A percentile compares a stretch with the other conserved stretches of the same genome.
These are phyloP conservation scores for Momotus momota DNA, from an alignment of 2,797 vertebrate genomes.

Conservation along the genomic window DNA sequence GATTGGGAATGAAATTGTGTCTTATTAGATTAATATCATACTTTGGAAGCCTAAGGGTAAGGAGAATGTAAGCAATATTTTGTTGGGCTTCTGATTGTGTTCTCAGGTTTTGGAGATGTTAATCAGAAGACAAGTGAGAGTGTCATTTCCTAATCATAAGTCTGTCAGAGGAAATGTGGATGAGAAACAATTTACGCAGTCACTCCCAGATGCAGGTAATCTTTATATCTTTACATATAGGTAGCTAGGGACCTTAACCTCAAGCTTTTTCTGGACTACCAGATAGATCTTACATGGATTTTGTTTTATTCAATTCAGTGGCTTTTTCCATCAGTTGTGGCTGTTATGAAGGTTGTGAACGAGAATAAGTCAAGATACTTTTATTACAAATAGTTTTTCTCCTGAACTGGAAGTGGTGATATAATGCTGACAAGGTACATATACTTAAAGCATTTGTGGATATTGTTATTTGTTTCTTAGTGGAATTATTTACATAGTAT, in stretches of 20 bases:
- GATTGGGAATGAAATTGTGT: background rate
- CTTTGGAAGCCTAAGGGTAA: background rate
- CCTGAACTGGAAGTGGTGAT: background rate
- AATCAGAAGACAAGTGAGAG: background rate
- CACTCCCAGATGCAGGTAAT: background rate
- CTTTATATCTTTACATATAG: background rate
- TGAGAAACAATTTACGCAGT: background rate
- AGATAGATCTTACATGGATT: background rate
- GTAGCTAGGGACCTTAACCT: background rate
- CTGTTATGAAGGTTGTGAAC: background rate
- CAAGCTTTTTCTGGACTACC: background rate
- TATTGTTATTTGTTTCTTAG: background rate
- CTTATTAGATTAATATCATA: background rate
- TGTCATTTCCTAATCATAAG: background rate
- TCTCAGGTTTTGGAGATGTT: background rate
- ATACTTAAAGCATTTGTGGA: background rate
- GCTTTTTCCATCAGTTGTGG: background rate
- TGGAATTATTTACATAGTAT: background rate
- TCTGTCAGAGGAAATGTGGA: background rate
- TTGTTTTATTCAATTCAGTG: background rate
- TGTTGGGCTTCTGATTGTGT: background rate
- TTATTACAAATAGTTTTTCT: background rate
- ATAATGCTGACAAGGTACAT: background rate
- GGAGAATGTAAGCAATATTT: background rate
- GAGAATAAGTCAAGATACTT: background rate